Base-by-base conservation (phyloP, 2,888 invertebrate genomes). In the Oscheius sp. region DNA sequence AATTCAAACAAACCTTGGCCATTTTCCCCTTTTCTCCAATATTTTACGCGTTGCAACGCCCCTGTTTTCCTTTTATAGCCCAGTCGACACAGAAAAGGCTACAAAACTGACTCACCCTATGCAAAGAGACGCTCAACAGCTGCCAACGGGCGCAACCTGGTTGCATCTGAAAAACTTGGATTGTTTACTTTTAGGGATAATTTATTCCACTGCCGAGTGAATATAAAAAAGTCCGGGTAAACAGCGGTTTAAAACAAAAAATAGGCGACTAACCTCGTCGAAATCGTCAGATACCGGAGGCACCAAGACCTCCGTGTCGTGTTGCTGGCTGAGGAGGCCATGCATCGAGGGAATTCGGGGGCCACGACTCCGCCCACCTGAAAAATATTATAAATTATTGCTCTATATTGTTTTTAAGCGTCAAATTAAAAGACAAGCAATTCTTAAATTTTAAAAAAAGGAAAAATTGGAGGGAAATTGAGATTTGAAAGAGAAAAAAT, bases 111-210 rank as follows among this genome's bases (percentile, higher is more conserved):
- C 85, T 74, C 59, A 86, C 87, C 76, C 85, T 72, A 61, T 87
- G 86, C 43, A 87, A 76, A 27, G 83, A 84, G 59, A 87, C 86
- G 70, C 86, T 85, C 69, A 87, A 78, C 74, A 87, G 75, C 75
- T 87, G 87, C 86, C 86, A 87, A 43, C 64, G 41, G 9, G 66
- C 66, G 49, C 66, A 66, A 21, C 72, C 72, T 7, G 66, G 55
- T 25, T 59, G 49, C 72, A 72, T 72, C 72, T 72, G 63, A 72
- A 72, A 72, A 9, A 61, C 13, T 41, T 46, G 7, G 9, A 6
- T 35, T 35, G 12, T 58, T 46, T 43, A 35, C 35, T 35, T 21
- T 16, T 16, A 9, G 21, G 35, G 61, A 16, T 21, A n/a, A 61
- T 12, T 41, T 43, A 27, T 56, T 6, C 25, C 23, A 9, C 21